phyloP scores from a whole-genome alignment of 2,888 invertebrate genomes.

The Cryptocephalus primarius region DNA sequence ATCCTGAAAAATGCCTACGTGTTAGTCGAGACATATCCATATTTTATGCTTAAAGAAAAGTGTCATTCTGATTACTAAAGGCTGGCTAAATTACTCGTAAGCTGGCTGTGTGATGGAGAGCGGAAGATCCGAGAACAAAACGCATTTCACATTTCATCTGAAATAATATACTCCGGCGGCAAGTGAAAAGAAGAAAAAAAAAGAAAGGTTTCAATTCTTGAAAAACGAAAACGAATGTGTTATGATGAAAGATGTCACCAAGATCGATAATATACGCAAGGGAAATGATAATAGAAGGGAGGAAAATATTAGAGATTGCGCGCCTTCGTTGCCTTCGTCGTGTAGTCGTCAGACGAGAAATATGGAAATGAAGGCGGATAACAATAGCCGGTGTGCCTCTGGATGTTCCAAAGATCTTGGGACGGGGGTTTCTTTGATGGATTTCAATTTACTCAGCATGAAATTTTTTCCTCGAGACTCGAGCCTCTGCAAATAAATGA shows the following conservation, averaged over 20 bases:
- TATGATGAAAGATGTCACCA: slow-evolving; percentile 32
- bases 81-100: no score
- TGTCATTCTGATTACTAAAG: no score
- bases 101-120: no score
- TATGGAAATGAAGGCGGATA: slow-evolving; percentile 35
- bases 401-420: slow-evolving; percentile 9
- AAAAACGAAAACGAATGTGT: slow-evolving; percentile 9
- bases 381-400: slow-evolving; percentile 24
- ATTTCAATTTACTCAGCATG: slow-evolving; percentile 35
- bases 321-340: background rate
- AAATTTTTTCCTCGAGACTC: slow-evolving; percentile 5
- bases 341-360: slow-evolving; percentile 19
- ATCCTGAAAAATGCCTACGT: no score
- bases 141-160: no score
- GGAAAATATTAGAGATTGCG: slow-evolving; percentile 20
- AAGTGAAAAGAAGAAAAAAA: no score
- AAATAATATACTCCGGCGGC: no score
- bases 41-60: no score
- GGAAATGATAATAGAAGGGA: slow-evolving; percentile 28
- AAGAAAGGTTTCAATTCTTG: no score
- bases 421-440: slow-evolving; percentile 33
- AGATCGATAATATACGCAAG: slow-evolving; percentile 36
- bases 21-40: no score
- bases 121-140: no score
- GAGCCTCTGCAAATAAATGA: background rate